phyloP scores from a whole-genome alignment of 2,888 invertebrate species.

The Carterocephalus palaemon region DNA sequence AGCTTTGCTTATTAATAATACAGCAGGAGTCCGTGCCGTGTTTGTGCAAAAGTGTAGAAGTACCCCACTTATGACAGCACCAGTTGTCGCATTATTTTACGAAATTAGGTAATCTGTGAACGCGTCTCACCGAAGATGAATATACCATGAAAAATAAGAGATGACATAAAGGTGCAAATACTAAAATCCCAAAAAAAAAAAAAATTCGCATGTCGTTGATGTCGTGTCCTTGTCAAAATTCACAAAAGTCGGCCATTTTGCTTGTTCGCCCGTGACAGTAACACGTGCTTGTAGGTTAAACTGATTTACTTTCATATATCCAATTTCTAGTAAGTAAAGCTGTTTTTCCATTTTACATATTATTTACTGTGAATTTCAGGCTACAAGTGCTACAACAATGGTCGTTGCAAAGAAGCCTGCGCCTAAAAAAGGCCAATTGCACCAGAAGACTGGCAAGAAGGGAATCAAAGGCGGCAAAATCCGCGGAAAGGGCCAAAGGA shows the following conservation, averaged over 20 bases:
- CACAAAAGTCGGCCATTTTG: constrained; percentile 71
- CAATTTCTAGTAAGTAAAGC: constrained; percentile 9
- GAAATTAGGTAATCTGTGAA: too few relatives aligned
- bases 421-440: constrained; percentile 74
- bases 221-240: constrained; percentile 7
- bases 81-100: too few relatives aligned
- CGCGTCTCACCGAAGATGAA: too few relatives aligned
- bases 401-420: constrained; percentile 72
- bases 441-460: constrained; percentile 74
- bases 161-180: too few relatives aligned
- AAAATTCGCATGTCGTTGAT: neutral
- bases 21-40: too few relatives aligned
- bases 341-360: constrained; percentile 20
- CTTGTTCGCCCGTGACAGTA: constrained; percentile 66
- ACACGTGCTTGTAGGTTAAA: constrained; percentile 77
- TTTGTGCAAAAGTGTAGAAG: too few relatives aligned
- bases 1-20: too few relatives aligned
- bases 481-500: constrained; percentile 91
- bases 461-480: constrained; percentile 80
- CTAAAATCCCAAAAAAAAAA: too few relatives aligned
- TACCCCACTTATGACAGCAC: too few relatives aligned
- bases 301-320: constrained; percentile 35
- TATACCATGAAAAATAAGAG: too few relatives aligned
- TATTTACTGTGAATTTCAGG: constrained; percentile 49
- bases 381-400: constrained; percentile 69